Evolutionary conservation across 1,140 invertebrate species (phyloP), one percentile per base, ranked within the genome.

Genomic region (Melanaphis sacchari): DNA sequence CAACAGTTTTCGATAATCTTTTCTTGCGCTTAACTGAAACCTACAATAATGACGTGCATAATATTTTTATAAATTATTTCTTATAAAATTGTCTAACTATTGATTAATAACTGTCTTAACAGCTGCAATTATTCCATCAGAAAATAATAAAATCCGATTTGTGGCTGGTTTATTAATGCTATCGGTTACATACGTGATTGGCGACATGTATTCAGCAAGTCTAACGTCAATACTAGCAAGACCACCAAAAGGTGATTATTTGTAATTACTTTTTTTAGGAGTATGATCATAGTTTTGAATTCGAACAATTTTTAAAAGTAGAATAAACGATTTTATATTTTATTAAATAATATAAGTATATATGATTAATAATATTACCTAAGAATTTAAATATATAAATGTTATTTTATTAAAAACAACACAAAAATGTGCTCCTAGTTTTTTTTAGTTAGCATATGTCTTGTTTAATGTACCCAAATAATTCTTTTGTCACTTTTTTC

Each of bases 181-280:
- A 15, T 96, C 96, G 38, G 96, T 96, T 31, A 97, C 97, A 2
- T 97, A 97, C 95, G 96, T 97, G 0, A 96, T 97, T 81, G 96
- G 96, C 5, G 97, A 97, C 94, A 96, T 97, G 95, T 97, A 97
- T 94, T 97, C 97, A 0, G 97, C 97, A 9, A 97, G 97, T 95
- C 95, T 97, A 88, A 97, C 97, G 26, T 97, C 97, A 4, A 95
- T 97, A 59, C 95, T 97, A 49, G 97, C 97, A 0, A 95, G 96
- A 90, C 97, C 97, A 15, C 96, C 95, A 90, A 95, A 95, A 95
- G 95, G 95, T 96, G 95, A 93, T 52, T 43, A 31, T 88, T 88
- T 36, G 36, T 21, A 15, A n/a, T 46, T 49, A 36, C 46, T 49
- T 49, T 49, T 49, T 21, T 49, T n/a, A 22, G 36, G 4, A 18